Base-by-base conservation (phyloP, 2,888 invertebrate species). In the Clanis bilineata region DNA sequence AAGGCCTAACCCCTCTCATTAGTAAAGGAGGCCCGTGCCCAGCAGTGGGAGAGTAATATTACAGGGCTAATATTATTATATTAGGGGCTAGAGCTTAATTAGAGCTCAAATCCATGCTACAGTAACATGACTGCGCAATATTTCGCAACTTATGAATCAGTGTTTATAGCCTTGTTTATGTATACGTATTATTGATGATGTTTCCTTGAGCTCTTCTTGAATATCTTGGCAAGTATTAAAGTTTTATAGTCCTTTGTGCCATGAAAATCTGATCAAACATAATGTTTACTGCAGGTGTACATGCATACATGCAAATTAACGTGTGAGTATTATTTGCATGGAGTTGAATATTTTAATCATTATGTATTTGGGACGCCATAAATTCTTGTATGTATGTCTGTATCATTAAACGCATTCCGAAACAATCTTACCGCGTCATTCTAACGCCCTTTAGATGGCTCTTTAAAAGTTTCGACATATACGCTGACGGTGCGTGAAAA, bases 111-210 rank as follows among this genome's bases (percentile, higher is more conserved):
- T 22, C 22, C 38, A 56, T 38, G 38, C 36, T 63, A 38, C 58
- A 61, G 44, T 57, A 59, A 59, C 59, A 59, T 62, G 59, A 63
- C 56, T 54, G 36, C 22, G 22, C 39, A 56, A 51, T 58, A 58
- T 38, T 39, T 51, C 25, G 25, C 15, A 45, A 56, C 15, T n/a
- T 56, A 36, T 60, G 38, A 56, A 56, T 43, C 47, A 51, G 39
- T 60, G 57, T 57, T 57, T 57, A 57, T 56, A 56, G 23, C 43
- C 38, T 23, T 45, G 38, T 57, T 57, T 57, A 57, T 57, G 32
- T 57, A n/a, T 45, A 39, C 23, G 36, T 36, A 12, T 45, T 56
- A n/a, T 32, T 21, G 32, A 32, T 43, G 21, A 44, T 32, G 22
- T 32, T 57, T 57, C 22, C 36, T 10, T 23, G 21, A 36, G 18